Conservation (phyloP, 1,140 invertebrate genomes). For the Anoplolepis gracilipes region DNA sequence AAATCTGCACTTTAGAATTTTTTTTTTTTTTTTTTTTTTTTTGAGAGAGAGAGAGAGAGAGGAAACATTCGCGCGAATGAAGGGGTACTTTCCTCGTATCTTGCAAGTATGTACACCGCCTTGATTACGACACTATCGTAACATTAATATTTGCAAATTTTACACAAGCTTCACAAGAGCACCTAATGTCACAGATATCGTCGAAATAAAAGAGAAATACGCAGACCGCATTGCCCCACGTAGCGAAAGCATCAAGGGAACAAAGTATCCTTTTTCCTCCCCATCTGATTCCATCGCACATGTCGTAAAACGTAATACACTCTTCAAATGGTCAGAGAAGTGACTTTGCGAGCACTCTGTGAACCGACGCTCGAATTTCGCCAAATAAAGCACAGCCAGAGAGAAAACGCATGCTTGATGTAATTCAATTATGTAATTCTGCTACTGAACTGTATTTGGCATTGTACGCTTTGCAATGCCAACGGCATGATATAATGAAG, state of each 20-base stretch:
- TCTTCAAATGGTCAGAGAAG: constrained; percentile 41
- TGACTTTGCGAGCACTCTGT: not conserved
- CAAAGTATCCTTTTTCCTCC: not conserved
- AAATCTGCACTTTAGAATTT: not conserved
- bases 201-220: not conserved
- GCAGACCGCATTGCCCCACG: not conserved
- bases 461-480: constrained; percentile 18
- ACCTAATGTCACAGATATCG: not conserved
- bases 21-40: not conserved
- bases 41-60: not conserved
- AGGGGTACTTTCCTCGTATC: not conserved
- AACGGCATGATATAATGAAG: constrained; percentile 4
- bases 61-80: not conserved
- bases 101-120: not conserved
- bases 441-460: constrained; percentile 17
- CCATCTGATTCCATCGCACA: constrained; percentile 6
- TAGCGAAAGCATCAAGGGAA: constrained; percentile 29
- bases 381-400: constrained; percentile 34
- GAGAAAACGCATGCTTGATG: constrained; percentile 32
- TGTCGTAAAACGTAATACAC: constrained; percentile 32
- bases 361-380: constrained; percentile 13
- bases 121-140: not conserved
- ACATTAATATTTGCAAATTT: not conserved
- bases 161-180: not conserved
- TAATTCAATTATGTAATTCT: constrained; percentile 17